Conservation (phyloP, 2,113 vertebrate genomes). For the Misgurnus anguillicaudatus region DNA sequence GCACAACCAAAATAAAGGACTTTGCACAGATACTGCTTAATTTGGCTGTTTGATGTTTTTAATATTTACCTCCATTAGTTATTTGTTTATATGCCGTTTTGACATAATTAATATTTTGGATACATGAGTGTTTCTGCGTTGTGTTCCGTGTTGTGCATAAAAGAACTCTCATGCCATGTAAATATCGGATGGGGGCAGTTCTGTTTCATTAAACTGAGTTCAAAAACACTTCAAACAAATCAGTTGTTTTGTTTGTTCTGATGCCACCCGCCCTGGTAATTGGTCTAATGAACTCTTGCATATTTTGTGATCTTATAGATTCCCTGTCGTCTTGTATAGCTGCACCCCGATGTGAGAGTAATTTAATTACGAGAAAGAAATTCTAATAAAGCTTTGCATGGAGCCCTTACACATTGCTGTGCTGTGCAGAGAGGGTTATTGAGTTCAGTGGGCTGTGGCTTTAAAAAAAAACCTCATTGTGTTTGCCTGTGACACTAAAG, state of each 20-base stretch:
- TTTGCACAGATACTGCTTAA: too few relatives aligned
- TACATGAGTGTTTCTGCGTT: too few relatives aligned
- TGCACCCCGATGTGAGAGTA: neutral
- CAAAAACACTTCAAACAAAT: too few relatives aligned
- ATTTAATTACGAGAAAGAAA: neutral
- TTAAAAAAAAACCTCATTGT: slow-evolving; percentile 11
- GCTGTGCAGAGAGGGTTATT: slow-evolving; percentile 53
- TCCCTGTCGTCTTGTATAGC: neutral
- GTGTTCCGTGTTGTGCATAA: neutral
- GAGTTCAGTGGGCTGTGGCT: slow-evolving; percentile 59
- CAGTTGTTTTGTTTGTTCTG: neutral
- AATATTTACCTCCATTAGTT: too few relatives aligned
- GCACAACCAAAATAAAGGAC: too few relatives aligned
- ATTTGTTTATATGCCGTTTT: too few relatives aligned
- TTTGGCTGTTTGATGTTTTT: too few relatives aligned
- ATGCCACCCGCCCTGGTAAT: neutral
- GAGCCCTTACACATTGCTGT: slow-evolving; percentile 38
- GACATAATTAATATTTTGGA: too few relatives aligned
- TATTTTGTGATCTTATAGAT: neutral
- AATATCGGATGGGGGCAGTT: neutral
- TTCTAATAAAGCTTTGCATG: slow-evolving; percentile 1
- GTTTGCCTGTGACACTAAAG: slow-evolving; percentile 35
- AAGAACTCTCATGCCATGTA: neutral
- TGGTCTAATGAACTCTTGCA: neutral
- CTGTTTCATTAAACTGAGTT: neutral